Conservation (phyloP, 1,140 invertebrate species). For the Pachyrhynchus sulphureomaculatus region DNA sequence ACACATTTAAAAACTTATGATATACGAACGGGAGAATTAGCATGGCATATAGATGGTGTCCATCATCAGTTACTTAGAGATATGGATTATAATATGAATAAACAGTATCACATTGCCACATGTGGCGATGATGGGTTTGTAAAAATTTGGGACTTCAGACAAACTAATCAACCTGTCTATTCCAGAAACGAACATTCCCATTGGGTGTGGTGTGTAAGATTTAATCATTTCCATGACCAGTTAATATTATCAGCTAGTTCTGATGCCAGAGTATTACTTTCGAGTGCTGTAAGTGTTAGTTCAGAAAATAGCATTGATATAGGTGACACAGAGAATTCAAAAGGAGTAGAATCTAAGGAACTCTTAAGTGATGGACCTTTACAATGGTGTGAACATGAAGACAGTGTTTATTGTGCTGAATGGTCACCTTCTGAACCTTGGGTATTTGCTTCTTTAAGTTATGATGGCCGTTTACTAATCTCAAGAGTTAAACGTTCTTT, state of each 20-base stretch:
- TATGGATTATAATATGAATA: constrained; percentile 95
- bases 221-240: constrained; percentile 97
- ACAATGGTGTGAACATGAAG: constrained; percentile 93
- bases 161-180: constrained; percentile 74
- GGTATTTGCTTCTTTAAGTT: constrained; percentile 96
- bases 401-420: constrained; percentile 95
- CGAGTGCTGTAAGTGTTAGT: constrained; percentile 83
- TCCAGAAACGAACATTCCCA: constrained; percentile 89
- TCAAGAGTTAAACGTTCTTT: constrained; percentile 89
- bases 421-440: constrained; percentile 97
- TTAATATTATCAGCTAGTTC: constrained; percentile 92
- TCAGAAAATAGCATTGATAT: constrained; percentile 54
- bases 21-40: constrained; percentile 67
- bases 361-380: constrained; percentile 77
- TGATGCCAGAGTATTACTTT: constrained; percentile 88
- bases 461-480: constrained; percentile 91
- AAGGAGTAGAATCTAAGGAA: constrained; percentile 45
- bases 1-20: constrained; percentile 86
- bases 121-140: constrained; percentile 93
- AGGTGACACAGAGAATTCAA: constrained; percentile 32
- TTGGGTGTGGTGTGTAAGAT: constrained; percentile 93
- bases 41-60: constrained; percentile 82
- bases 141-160: constrained; percentile 95
- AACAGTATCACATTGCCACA: constrained; percentile 89
- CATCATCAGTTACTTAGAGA: constrained; percentile 88